Base-by-base conservation (phyloP, 2,888 invertebrate genomes). In the Fragum fragum region DNA sequence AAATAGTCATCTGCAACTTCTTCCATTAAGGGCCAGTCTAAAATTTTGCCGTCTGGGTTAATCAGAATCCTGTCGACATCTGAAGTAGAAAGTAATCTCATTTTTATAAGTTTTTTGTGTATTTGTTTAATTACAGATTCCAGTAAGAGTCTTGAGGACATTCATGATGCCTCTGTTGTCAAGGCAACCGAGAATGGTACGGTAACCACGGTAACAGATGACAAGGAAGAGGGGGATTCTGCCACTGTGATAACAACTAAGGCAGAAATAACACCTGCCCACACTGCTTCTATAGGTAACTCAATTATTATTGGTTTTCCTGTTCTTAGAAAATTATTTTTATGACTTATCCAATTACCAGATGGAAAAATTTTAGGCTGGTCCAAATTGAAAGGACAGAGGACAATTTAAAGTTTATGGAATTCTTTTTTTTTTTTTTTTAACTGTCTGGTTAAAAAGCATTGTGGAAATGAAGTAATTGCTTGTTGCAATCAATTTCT, bases 261-360 rank as follows among this genome's bases (percentile, higher is more conserved):
- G 69, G 91, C 90, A 42, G 89, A 91, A 59, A 90, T 91, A n/a
- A 79, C 89, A 14, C 86, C 88, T 39, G 73, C 83, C 16, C 77
- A 80, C 39, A 55, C 70, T 36, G 66, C 76, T 26, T 57, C 81
- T 47, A 79, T 81, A 73, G 84, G 84, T 84, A 71, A 9, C 11
- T 21, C n/a, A 47, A 47, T 47, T 47, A 47, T 47, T 47, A 47
- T 47, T 18, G 47, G 47, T 47, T 47, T 47, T 47, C 16, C 47
- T n/a, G 18, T 9, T 36, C 9, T 3, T 36, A 36, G 32, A 36
- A 36, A 36, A 36, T 36, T 36, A 36, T 36, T 36, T 36, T 36
- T 9, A 36, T 36, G 14, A 5, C n/a, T 14, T 47, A 39, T 9
- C 39, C 39, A 6, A 39, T 39, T 39, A 14, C 39, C 5, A 5